Evolutionary conservation across 2,797 vertebrate genomes (phyloP), one percentile per base, ranked within the genome.

Genomic region (Luscinia luscinia): DNA sequence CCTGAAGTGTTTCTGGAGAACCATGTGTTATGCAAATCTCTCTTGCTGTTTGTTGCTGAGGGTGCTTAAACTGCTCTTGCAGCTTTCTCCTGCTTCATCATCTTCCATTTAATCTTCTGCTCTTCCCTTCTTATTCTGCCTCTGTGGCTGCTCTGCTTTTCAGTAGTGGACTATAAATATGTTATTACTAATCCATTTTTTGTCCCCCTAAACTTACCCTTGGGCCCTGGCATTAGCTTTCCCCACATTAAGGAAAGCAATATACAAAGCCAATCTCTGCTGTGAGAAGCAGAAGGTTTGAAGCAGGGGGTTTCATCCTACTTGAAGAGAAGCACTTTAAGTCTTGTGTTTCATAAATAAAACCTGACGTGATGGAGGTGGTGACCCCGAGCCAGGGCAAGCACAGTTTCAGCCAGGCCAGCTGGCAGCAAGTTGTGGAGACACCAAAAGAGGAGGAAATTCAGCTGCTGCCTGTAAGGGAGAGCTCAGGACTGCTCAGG

Each of bases 221-320:
- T 64, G 11, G 18, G 6, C 15, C 23, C 19, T 43, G n/a, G 2
- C 4, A 55, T 64, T 64, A 24, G 3, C 38, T 54, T 67, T 36
- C 4, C 3, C 19, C 43, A 45, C 19, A 45, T 45, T 20, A 45
- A 20, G 19, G 20, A 20, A 45, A 45, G 43, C 43, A 45, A 45
- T 4, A 45, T 20, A 20, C 43, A 45, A 20, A 45, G 9, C 43
- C 20, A 7, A 5, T 12, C 17, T 28, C 49, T 85, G 9, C 32
- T 11, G 16, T 13, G 16, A 66, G 34, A 41, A 23, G 5, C 11
- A 52, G 40, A 15, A 67, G 6, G 3, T 45, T 84, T 77, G 36
- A 17, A 27, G 3, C 11, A 45, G 13, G 4, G 2, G 1, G 0
- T 9, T 51, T 14, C 43, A 9, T 19, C 51, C 30, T 45, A 22